Percentiles rank a stretch among this genome's conserved stretches.
phyloP scores from a whole-genome alignment of 2,888 invertebrate genomes.

The Camponotus fellah region DNA sequence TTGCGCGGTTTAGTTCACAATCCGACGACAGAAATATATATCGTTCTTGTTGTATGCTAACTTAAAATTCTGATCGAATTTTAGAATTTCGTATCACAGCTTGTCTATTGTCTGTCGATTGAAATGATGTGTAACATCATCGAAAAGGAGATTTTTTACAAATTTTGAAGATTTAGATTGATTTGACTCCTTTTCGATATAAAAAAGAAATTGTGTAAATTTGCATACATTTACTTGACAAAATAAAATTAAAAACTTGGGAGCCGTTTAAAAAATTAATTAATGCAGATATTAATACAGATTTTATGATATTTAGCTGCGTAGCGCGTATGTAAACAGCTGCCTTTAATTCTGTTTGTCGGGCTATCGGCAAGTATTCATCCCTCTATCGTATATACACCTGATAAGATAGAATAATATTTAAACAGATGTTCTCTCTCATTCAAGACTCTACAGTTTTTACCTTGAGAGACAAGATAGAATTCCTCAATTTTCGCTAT shows the following conservation, averaged over 20 bases:
- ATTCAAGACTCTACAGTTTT: neutral
- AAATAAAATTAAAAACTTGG: neutral
- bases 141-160: neutral
- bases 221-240: neutral
- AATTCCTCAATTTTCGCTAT: neutral
- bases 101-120: neutral
- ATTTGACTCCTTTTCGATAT: neutral
- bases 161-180: neutral
- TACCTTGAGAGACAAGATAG: constrained; percentile 4
- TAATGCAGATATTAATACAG: too few relatives aligned
- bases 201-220: neutral
- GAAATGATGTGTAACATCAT: neutral
- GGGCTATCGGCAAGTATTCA: constrained; percentile 12
- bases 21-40: constrained; percentile 51
- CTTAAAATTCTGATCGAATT: constrained; percentile 24
- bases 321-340: constrained; percentile 29
- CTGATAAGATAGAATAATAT: constrained; percentile 72
- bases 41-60: constrained; percentile 33
- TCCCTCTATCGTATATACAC: constrained; percentile 27
- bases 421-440: constrained; percentile 65
- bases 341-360: constrained; percentile 23
- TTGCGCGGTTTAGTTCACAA: constrained; percentile 53
- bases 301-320: neutral
- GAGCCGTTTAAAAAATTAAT: neutral
- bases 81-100: neutral